phyloP scores from a whole-genome alignment of 2,797 vertebrate genomes.

The Megalops cyprinoides region DNA sequence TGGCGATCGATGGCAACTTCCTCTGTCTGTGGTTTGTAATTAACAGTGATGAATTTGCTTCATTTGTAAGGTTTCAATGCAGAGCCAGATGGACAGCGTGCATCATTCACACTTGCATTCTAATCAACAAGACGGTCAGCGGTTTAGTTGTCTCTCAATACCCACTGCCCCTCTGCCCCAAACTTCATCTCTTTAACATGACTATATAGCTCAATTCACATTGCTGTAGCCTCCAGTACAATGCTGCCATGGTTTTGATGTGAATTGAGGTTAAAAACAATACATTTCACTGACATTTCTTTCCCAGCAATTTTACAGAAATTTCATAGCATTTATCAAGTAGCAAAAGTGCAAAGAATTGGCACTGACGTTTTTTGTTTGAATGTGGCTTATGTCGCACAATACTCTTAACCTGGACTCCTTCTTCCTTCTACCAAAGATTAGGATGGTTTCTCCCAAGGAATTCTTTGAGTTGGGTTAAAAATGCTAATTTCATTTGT shows the following conservation, averaged over 20 bases:
- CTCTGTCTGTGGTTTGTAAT: constrained; percentile 30
- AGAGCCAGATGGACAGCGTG: constrained; percentile 19
- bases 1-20: constrained; percentile 26
- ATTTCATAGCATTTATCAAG: neutral
- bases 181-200: constrained; percentile 10
- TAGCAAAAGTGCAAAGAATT: neutral
- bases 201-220: neutral
- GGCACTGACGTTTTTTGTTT: neutral
- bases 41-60: constrained; percentile 37
- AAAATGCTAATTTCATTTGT: constrained; percentile 8
- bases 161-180: neutral
- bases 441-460: neutral
- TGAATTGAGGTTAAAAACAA: neutral
- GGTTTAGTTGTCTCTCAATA: neutral
- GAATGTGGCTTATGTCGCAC: neutral
- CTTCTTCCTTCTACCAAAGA: neutral
- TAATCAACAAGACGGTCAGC: constrained; percentile 29
- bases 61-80: constrained; percentile 25
- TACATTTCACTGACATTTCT: neutral
- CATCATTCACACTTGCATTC: constrained; percentile 25
- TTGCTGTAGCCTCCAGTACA: neutral
- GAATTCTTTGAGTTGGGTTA: neutral
- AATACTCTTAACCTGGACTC: neutral
- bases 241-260: neutral
- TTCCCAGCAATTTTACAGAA: neutral